Evolutionary conservation across 2,888 invertebrate species (phyloP), one percentile per base, ranked within the genome.

Genomic region (Bruchidius siliquastri): DNA sequence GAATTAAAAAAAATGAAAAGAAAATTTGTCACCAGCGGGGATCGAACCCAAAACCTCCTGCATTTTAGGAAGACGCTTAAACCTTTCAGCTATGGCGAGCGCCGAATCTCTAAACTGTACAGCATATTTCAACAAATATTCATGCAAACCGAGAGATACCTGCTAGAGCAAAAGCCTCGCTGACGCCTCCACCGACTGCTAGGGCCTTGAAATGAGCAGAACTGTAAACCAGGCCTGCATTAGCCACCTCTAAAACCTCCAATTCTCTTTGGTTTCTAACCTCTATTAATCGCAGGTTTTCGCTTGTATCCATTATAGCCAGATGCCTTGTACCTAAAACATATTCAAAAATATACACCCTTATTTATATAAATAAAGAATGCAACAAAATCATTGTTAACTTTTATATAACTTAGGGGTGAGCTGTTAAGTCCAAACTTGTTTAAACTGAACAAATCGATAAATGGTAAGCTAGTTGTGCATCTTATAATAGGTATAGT

Each of bases 111-210:
- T n/a, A n/a, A n/a, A n/a, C n/a, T n/a, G n/a, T n/a, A n/a, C n/a
- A n/a, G n/a, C n/a, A 8, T 26, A 26, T 26, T 26, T 8, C 2
- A 26, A 26, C 26, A 26, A 8, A 4, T 26, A 26, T n/a, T n/a
- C n/a, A n/a, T n/a, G n/a, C 26, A 26, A 8, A 26, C 8, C 2
- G 2, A 26, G 2, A 26, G 21, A n/a, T 74, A 77, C 77, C 94
- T 72, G 93, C 93, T 76, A 91, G 86, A 0, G 93, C 93, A 90
- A 95, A 90, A 18, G 94, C 94, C 85, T 91, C 90, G 83, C 92
- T 92, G 76, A 94, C 99, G 84, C 97, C 96, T 0, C 98, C 98
- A 6, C 99, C 99, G 0, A 98, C 98, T 76, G 97, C 97, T 68
- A 98, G 88, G 0, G 95, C 98, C 88, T 97, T 91, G 83, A 94